phyloP scores from a whole-genome alignment of 2,888 invertebrate genomes.

The Conchocele bisecta region DNA sequence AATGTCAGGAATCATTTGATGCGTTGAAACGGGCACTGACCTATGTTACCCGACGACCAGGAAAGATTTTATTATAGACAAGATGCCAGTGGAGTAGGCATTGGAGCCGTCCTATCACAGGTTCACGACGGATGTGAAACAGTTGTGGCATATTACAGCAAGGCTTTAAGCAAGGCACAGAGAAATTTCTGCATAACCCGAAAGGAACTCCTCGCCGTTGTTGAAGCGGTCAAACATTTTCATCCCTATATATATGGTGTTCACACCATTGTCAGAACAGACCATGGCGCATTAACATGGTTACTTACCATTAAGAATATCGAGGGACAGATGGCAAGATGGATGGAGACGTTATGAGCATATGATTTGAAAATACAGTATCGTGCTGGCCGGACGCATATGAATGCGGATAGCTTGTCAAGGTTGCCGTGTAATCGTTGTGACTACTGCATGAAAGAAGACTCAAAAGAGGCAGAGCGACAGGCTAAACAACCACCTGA shows the following conservation, averaged over 20 bases:
- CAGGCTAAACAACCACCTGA: too few relatives aligned
- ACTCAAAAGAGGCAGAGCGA: too few relatives aligned
- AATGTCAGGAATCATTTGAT: conserved; percentile 1
- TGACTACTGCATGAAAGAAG: neutral
- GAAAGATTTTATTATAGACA: neutral
- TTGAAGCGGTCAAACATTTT: neutral
- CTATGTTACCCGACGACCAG: neutral
- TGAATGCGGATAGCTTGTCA: conserved; percentile 1
- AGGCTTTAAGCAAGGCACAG: neutral
- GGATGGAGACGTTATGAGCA: conserved; percentile 1
- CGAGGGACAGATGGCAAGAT: conserved; percentile 7
- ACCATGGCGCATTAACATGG: neutral
- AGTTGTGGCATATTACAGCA: neutral
- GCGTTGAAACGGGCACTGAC: neutral
- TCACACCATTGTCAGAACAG: neutral
- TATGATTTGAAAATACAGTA: conserved; percentile 4
- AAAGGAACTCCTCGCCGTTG: neutral
- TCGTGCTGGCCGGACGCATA: neutral
- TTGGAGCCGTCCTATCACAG: neutral
- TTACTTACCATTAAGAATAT: neutral
- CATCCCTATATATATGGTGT: neutral
- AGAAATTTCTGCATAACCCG: neutral
- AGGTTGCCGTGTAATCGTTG: neutral
- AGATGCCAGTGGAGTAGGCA: neutral
- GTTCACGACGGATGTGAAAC: neutral